Base-by-base conservation (phyloP, 2,888 invertebrate genomes). In the Noctua comes region DNA sequence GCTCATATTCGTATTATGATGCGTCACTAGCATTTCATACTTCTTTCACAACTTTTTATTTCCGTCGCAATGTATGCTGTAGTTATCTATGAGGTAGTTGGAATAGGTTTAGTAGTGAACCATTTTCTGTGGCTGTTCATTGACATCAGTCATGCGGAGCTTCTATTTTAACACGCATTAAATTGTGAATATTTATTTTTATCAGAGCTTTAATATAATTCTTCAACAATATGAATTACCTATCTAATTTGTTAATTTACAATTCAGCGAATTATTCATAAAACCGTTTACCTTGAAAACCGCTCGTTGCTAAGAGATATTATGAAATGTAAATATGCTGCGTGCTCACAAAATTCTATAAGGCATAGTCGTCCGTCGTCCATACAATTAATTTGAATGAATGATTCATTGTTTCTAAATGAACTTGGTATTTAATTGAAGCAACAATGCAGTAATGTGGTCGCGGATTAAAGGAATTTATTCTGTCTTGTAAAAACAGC, bases 261-360 rank as follows among this genome's bases (percentile, higher is more conserved):
- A 92, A 93, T 93, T 93, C 92, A 90, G 84, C 88, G 88, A 93
- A 91, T 91, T 93, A 94, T 94, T 94, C 91, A 93, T 93, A 92
- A 93, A 94, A 93, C 89, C 85, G 92, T 90, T 94, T 93, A 91
- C 95, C 95, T 96, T 95, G 95, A 95, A 91, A 93, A 90, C 89
- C 75, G 91, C 90, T 91, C 87, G 95, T 95, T 95, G 94, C 95
- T 94, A 95, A 91, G 95, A 92, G 93, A 91, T 92, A 90, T 92
- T 91, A 92, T 90, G 90, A 93, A 93, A 93, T 92, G 90, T 93
- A 93, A 92, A 93, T 91, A 92, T 83, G 86, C 85, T 75, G 74
- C 87, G 87, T 88, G 90, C 88, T 86, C 85, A 85, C 84, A 87
- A 86, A 86, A 86, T 88, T 87, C 69, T 79, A 79, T 84, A 79